Conservation (phyloP, 2,113 vertebrate species). For the Corythaixoides concolor region DNA sequence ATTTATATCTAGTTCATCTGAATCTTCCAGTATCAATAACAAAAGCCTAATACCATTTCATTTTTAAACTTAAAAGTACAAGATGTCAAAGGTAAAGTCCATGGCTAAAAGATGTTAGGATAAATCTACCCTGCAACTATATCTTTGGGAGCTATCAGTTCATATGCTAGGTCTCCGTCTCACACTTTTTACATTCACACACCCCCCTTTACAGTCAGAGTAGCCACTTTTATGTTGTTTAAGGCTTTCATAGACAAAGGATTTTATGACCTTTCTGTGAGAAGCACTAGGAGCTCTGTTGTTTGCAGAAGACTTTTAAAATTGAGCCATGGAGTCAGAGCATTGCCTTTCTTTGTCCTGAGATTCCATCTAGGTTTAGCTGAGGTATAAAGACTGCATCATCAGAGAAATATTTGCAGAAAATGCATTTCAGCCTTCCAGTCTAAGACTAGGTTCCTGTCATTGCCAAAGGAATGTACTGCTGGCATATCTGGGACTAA, state of each 20-base stretch:
- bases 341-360: not conserved
- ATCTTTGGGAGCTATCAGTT: not conserved
- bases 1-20: not conserved
- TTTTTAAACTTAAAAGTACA: not conserved
- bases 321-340: not conserved
- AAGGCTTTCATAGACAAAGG: not conserved
- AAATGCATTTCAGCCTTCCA: not conserved
- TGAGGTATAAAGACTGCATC: not conserved
- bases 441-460: not conserved
- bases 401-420: not conserved
- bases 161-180: not conserved
- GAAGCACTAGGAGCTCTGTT: not conserved
- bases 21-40: not conserved
- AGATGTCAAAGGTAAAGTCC: not conserved
- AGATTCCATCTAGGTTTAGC: not conserved
- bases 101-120: not conserved
- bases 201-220: not conserved
- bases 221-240: constrained; percentile 3
- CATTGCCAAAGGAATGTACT: not conserved
- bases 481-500: not conserved
- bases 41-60: not conserved
- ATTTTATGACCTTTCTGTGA: constrained; percentile 34
- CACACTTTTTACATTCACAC: not conserved
- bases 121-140: not conserved
- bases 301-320: constrained; percentile 35